These are phyloP conservation scores for Trichopoda pennipes DNA, from an alignment of 2,888 invertebrate species.

Conservation along the genomic window DNA sequence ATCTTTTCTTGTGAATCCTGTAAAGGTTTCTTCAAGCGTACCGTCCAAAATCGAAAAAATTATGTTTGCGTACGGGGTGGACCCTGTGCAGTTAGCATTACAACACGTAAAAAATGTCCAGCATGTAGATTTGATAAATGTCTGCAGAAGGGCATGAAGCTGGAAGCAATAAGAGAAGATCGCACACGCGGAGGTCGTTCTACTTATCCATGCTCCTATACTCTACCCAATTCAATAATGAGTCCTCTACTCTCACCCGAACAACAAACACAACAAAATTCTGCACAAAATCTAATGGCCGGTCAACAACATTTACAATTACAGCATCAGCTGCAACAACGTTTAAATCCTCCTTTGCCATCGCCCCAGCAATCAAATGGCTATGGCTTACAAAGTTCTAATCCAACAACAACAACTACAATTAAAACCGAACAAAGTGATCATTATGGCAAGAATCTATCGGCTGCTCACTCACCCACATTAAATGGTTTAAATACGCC, in stretches of 20 bases:
- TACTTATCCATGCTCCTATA: slow-evolving; percentile 97
- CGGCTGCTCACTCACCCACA: slow-evolving; percentile 64
- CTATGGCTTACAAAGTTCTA: slow-evolving; percentile 33
- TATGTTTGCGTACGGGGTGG: slow-evolving; percentile 96
- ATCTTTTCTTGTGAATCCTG: slow-evolving; percentile 99
- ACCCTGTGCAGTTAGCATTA: slow-evolving; percentile 94
- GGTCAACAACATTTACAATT: slow-evolving; percentile 70
- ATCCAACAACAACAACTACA: slow-evolving; percentile 67
- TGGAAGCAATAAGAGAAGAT: slow-evolving; percentile 98
- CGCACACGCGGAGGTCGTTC: slow-evolving; percentile 96
- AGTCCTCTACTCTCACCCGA: slow-evolving; percentile 82
- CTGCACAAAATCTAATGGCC: slow-evolving; percentile 65
- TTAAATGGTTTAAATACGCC: slow-evolving; percentile 65
- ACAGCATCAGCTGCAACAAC: slow-evolving; percentile 58
- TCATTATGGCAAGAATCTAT: slow-evolving; percentile 42
- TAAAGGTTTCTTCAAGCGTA: slow-evolving; percentile 98
- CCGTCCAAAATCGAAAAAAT: slow-evolving; percentile 98
- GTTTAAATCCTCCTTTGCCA: slow-evolving; percentile 74
- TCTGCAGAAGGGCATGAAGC: slow-evolving; percentile 96
- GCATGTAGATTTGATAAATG: slow-evolving; percentile 98
- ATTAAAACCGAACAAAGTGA: slow-evolving; percentile 82
- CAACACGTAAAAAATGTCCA: slow-evolving; percentile 97
- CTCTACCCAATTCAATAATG: slow-evolving; percentile 87
- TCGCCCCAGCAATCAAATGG: slow-evolving; percentile 48
- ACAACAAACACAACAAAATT: slow-evolving; percentile 66